These are phyloP conservation scores for Bombus pascuorum DNA, from an alignment of 1,140 invertebrate genomes.

Conservation along the genomic window DNA sequence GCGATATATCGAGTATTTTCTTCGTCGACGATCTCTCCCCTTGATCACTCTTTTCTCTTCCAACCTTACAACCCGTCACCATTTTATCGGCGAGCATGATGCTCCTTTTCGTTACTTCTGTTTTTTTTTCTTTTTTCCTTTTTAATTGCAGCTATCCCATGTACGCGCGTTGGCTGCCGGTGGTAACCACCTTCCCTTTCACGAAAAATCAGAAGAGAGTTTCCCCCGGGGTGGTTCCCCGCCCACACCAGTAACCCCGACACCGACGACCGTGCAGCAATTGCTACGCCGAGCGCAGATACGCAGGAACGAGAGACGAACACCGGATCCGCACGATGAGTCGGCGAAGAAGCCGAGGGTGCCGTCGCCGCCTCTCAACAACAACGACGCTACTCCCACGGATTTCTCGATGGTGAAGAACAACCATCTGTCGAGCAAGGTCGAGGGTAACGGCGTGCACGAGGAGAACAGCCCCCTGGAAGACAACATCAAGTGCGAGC, in stretches of 20 bases:
- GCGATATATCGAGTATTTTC: neutral
- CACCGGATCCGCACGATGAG: conserved; percentile 84
- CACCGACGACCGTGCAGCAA: conserved; percentile 85
- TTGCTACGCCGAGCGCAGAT: conserved; percentile 86
- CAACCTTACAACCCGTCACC: neutral
- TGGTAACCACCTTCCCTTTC: conserved; percentile 83
- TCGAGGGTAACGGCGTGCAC: conserved; percentile 80
- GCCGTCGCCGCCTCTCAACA: conserved; percentile 85
- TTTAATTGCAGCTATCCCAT: conserved; percentile 79
- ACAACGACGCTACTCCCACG: conserved; percentile 87
- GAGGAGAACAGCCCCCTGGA: conserved; percentile 79
- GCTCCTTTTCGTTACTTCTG: neutral
- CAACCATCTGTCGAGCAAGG: conserved; percentile 83
- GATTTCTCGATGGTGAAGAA: conserved; percentile 89
- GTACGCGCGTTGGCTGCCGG: conserved; percentile 83
- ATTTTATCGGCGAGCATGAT: no score
- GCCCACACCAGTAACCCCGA: conserved; percentile 84
- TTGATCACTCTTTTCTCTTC: neutral
- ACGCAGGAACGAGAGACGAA: conserved; percentile 85
- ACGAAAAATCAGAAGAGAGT: conserved; percentile 82
- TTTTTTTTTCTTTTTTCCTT: neutral
- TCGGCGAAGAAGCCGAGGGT: conserved; percentile 82
- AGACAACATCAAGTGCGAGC: conserved; percentile 90
- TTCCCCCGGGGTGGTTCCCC: conserved; percentile 78
- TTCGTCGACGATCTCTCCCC: neutral